These are phyloP conservation scores for Oxystoma pomonae DNA, from an alignment of 2,888 invertebrate genomes.

Conservation along the genomic window DNA sequence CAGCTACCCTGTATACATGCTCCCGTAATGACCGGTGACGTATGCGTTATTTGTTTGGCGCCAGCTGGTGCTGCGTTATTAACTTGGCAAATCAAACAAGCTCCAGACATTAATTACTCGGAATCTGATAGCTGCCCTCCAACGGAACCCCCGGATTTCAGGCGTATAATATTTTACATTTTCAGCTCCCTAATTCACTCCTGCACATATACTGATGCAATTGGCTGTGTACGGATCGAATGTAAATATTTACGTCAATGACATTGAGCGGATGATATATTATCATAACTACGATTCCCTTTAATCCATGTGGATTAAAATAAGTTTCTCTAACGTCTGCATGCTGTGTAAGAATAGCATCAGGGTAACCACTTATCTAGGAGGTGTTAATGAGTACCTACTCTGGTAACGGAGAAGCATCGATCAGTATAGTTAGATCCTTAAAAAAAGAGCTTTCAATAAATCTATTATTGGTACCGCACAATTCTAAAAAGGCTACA, in stretches of 20 bases:
- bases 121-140: slow-evolving; percentile 42
- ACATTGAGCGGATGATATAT: too few relatives aligned
- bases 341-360: too few relatives aligned
- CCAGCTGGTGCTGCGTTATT: slow-evolving; percentile 52
- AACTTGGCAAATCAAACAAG: slow-evolving; percentile 53
- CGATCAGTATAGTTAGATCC: too few relatives aligned
- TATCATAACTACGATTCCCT: too few relatives aligned
- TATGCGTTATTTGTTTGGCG: slow-evolving; percentile 51
- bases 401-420: too few relatives aligned
- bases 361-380: too few relatives aligned
- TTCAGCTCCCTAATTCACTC: slow-evolving; percentile 5
- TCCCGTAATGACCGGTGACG: slow-evolving; percentile 48
- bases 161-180: slow-evolving; percentile 30
- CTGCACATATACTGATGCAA: neutral
- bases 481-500: too few relatives aligned
- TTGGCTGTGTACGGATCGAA: neutral
- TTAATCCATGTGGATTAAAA: too few relatives aligned
- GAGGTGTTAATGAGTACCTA: too few relatives aligned
- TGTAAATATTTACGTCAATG: neutral
- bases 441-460: too few relatives aligned
- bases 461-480: too few relatives aligned
- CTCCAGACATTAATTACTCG: slow-evolving; percentile 47
- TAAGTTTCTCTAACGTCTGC: too few relatives aligned
- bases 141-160: slow-evolving; percentile 34
- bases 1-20: slow-evolving; percentile 19